Evolutionary conservation across 2,797 vertebrate genomes (phyloP).

Genomic region (Cynopterus sphinx): DNA sequence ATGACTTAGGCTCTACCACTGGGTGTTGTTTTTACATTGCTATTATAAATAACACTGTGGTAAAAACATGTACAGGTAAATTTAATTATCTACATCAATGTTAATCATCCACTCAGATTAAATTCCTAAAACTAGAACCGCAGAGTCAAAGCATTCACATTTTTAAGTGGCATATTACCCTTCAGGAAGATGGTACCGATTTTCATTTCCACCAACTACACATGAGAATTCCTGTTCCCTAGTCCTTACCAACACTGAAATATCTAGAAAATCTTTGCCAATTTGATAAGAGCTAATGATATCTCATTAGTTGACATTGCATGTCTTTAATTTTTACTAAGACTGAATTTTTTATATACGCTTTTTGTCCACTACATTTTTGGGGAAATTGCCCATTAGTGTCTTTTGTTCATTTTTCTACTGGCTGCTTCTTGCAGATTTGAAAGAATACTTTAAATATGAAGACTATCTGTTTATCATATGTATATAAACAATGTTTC

Average conservation of each 20-base stretch:
- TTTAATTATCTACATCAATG: not conserved
- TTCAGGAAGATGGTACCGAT: not conserved
- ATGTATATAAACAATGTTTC: not conserved
- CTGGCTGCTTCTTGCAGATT: not conserved
- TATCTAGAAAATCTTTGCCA: not conserved
- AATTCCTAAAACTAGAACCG: not conserved
- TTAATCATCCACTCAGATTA: not conserved
- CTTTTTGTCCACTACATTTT: not conserved
- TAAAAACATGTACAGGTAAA: not conserved
- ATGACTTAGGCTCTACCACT: not conserved
- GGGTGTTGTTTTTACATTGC: not conserved
- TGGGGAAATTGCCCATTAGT: not conserved
- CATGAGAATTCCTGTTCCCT: not conserved
- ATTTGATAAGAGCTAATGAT: not conserved
- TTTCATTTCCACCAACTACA: not conserved
- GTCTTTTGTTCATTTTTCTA: constrained; percentile 5
- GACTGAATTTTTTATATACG: not conserved
- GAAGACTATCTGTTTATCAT: not conserved
- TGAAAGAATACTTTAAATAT: constrained; percentile 18
- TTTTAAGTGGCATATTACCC: not conserved
- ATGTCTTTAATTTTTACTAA: not conserved
- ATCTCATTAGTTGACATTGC: not conserved
- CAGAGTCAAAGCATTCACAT: not conserved
- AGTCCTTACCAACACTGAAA: not conserved
- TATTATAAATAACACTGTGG: not conserved